phyloP scores from a whole-genome alignment of 1,140 invertebrate genomes.

The Achatina immaculata region DNA sequence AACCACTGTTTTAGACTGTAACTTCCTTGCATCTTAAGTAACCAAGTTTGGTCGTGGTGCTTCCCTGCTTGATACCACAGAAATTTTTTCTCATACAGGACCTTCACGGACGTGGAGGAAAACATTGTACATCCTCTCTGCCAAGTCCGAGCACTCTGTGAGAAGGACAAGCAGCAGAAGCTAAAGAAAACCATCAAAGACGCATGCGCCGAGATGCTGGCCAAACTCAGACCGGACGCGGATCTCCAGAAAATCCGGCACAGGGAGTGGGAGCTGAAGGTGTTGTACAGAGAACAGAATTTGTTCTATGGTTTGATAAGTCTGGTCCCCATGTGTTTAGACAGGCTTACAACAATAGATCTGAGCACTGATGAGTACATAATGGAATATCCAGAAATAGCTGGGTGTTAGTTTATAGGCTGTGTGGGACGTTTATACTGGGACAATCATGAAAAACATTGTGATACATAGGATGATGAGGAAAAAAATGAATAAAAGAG shows the following conservation, averaged over 20 bases:
- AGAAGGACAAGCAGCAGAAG: conserved; percentile 46
- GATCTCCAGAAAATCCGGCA: conserved; percentile 39
- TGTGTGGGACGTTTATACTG: background rate
- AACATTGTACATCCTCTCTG: conserved; percentile 42
- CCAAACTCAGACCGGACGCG: conserved; percentile 30
- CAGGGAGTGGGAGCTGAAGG: conserved; percentile 39
- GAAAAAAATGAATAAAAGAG: no score
- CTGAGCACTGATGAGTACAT: conserved; percentile 49
- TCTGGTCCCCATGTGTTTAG: conserved; percentile 44
- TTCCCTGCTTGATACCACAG: no score
- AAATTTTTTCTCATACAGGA: background rate
- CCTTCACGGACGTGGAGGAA: conserved; percentile 40
- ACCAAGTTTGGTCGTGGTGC: no score
- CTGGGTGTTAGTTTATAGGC: background rate
- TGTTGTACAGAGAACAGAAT: conserved; percentile 41
- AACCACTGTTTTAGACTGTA: no score
- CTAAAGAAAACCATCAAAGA: conserved; percentile 41
- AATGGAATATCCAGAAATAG: conserved; percentile 40
- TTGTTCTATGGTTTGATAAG: conserved; percentile 49
- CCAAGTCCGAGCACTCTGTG: conserved; percentile 46
- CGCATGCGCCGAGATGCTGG: conserved; percentile 32
- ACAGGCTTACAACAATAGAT: conserved; percentile 44
- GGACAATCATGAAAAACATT: no score
- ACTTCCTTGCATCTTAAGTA: no score
- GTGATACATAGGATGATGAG: no score